Evolutionary conservation across 2,797 vertebrate genomes (phyloP), one percentile per base, ranked within the genome.

Genomic region (Acipenser transmontanus): DNA sequence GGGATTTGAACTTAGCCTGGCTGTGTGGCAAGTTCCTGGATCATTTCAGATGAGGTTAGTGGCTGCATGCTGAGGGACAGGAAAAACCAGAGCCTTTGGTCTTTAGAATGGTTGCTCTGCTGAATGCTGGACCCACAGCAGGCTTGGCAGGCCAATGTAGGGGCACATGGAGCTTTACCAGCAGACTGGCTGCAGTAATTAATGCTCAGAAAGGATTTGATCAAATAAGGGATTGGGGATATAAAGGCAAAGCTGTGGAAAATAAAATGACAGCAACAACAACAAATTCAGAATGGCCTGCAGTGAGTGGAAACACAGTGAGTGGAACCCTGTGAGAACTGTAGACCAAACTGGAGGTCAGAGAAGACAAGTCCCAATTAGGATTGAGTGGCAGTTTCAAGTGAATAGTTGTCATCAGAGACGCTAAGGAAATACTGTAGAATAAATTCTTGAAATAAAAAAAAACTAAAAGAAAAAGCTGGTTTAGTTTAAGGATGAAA

Each of bases 1-100:
- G 8, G 62, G 50, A 50, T 49, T 34, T 49, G 34, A 57, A 17
- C 52, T 2, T 7, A 34, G 12, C 64, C 49, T n/a, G 51, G 34
- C 47, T 49, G 62, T 9, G 48, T 61, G 13, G 20, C 10, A 57
- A 57, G 67, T 56, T 59, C 13, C 49, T 51, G 61, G 67, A 47
- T 65, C n/a, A 69, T 72, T 62, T 69, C 69, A 70, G 68, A 71
- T 73, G 66, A 65, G 49, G 70, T 62, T 67, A 61, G 47, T 61
- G 63, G 60, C 51, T 57, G 17, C 65, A 62, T 8, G 66, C 71
- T 66, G 64, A 49, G 65, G 66, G 66, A 68, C 62, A 70, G 61
- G 63, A 63, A 50, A 8, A 48, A 78, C 61, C 65, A 70, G 49
- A 59, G 62, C 71, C 52, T 12, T 14, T 13, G 54, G 49, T 14